Evolutionary conservation across 2,113 vertebrate species (phyloP).

Genomic region (Calcarius ornatus): DNA sequence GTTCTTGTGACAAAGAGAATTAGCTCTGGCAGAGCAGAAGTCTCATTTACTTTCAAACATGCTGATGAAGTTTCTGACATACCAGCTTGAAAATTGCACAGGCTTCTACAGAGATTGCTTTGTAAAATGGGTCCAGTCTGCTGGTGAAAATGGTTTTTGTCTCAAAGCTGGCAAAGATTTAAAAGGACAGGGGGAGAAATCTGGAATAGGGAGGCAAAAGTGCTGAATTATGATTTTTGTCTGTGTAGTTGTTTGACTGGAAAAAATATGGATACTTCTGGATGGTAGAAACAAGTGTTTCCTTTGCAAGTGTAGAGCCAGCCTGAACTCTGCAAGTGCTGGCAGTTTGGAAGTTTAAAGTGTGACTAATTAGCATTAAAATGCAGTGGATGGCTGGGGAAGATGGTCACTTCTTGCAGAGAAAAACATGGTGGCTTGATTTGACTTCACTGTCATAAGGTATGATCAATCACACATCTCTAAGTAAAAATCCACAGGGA

Average conservation of each 20-base stretch:
- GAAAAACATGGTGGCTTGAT: background rate
- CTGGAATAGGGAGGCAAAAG: background rate
- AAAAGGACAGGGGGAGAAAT: background rate
- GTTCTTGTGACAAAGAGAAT: background rate
- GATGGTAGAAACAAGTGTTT: background rate
- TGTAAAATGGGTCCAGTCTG: background rate
- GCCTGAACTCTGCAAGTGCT: background rate
- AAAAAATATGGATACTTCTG: background rate
- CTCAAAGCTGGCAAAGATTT: background rate
- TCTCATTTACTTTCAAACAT: background rate
- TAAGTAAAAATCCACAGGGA: background rate
- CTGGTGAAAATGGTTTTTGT: conserved; percentile 22
- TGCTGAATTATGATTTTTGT: background rate
- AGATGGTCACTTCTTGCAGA: background rate
- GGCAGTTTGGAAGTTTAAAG: background rate
- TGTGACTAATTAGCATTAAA: background rate
- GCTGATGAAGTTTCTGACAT: background rate
- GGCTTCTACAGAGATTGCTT: background rate
- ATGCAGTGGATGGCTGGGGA: background rate
- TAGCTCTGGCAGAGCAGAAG: background rate
- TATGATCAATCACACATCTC: background rate
- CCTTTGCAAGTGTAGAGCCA: background rate
- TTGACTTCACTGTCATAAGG: background rate
- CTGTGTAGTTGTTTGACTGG: background rate
- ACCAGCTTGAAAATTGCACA: background rate